Conservation (phyloP, 2,113 vertebrate species). For the Thunnus thynnus region DNA sequence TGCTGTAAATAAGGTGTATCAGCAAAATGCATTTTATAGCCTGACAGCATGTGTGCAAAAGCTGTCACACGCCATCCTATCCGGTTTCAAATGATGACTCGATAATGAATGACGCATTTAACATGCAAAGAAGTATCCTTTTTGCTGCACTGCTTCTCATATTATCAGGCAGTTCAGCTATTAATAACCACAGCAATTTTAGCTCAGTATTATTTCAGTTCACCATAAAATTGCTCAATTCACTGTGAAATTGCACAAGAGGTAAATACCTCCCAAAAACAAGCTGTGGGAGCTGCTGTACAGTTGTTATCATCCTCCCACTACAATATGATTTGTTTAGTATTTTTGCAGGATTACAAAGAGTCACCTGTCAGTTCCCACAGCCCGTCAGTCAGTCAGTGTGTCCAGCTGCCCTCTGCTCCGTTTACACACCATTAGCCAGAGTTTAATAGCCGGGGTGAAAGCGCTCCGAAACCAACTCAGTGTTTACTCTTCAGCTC, state of each 20-base stretch:
- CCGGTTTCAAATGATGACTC: slow-evolving; percentile 25
- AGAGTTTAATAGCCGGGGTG: slow-evolving; percentile 68
- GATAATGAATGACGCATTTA: slow-evolving; percentile 19
- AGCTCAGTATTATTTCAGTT: slow-evolving; percentile 5
- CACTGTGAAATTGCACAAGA: slow-evolving; percentile 40
- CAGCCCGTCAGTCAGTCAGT: slow-evolving; percentile 67
- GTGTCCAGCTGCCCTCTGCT: slow-evolving; percentile 80
- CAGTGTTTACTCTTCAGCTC: slow-evolving; percentile 82
- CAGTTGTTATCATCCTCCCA: slow-evolving; percentile 9
- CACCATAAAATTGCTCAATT: slow-evolving; percentile 36
- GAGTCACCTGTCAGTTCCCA: slow-evolving; percentile 81
- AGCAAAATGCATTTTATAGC: slow-evolving; percentile 55
- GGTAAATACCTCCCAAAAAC: slow-evolving; percentile 23
- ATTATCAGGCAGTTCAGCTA: background rate
- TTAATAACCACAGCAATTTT: slow-evolving; percentile 6
- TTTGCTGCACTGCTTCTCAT: background rate
- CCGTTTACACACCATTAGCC: slow-evolving; percentile 75
- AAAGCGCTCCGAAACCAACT: slow-evolving; percentile 39
- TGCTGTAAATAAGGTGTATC: slow-evolving; percentile 63
- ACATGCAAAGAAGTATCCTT: background rate
- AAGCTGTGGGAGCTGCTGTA: background rate
- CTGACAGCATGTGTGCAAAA: slow-evolving; percentile 10
- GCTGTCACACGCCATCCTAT: slow-evolving; percentile 21
- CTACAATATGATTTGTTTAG: slow-evolving; percentile 27
- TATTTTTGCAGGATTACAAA: slow-evolving; percentile 62